Conservation (phyloP, 2,888 invertebrate species). For the Venusia cambrica region DNA sequence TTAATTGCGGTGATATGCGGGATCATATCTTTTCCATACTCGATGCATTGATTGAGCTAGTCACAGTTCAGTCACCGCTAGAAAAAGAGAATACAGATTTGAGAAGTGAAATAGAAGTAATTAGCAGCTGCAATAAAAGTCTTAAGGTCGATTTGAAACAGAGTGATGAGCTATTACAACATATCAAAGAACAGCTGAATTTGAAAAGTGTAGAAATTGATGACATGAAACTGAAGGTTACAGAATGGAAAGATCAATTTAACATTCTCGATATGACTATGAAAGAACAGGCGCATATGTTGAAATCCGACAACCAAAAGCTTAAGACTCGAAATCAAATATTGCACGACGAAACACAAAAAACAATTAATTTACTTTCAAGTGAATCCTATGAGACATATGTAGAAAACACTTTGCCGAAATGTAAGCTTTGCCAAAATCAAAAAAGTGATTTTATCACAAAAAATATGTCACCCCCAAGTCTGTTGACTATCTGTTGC, state of each 20-base stretch:
- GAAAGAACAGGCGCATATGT: constrained; percentile 45
- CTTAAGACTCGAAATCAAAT: constrained; percentile 36
- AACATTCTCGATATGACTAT: constrained; percentile 38
- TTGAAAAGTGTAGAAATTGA: constrained; percentile 48
- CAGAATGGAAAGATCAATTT: constrained; percentile 49
- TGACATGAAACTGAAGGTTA: constrained; percentile 45
- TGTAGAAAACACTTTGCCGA: too few relatives aligned
- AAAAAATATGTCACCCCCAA: constrained; percentile 48
- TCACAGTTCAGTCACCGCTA: constrained; percentile 24
- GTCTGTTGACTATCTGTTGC: constrained; percentile 59
- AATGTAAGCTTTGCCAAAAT: too few relatives aligned
- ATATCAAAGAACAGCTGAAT: constrained; percentile 46
- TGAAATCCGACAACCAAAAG: constrained; percentile 47
- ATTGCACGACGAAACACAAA: constrained; percentile 18
- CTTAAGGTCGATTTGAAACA: constrained; percentile 36
- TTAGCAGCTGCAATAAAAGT: constrained; percentile 9
- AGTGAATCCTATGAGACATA: constrained; percentile 6
- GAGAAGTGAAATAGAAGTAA: constrained; percentile 14
- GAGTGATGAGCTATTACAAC: constrained; percentile 41
- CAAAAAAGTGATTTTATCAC: constrained; percentile 16
- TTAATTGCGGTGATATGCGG: constrained; percentile 25
- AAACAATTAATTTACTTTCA: constrained; percentile 15
- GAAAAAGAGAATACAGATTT: constrained; percentile 39
- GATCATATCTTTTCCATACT: constrained; percentile 43
- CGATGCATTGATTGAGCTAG: constrained; percentile 41